Evolutionary conservation across 2,113 vertebrate species (phyloP), one percentile per base, ranked within the genome.

Genomic region (Herpailurus yagouaroundi): DNA sequence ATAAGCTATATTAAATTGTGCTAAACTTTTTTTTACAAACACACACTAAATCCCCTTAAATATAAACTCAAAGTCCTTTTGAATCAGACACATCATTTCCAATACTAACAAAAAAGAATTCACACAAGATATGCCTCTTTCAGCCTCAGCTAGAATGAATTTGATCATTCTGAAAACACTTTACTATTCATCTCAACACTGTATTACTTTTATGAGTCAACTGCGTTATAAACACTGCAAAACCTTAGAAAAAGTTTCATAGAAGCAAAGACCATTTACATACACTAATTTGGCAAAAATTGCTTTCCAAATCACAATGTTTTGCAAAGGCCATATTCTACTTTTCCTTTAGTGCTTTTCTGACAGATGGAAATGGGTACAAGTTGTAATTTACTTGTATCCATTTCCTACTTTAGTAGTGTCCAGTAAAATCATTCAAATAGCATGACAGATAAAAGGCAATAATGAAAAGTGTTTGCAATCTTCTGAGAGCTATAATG

Each of bases 381-480:
- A 98, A 95, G 88, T 95, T 98, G 95, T 97, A 98, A 99, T 98
- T 98, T 98, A 97, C 94, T 98, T 97, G 69, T 97, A 98, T 98
- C 98, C 91, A 97, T 98, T 98, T 98, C 97, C 80, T 97, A 94
- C 84, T 98, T 98, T 96, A 96, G 94, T 45, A 94, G 36, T 97
- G 98, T 98, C 99, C 98, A 97, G 96, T 95, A 98, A 98, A 98
- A 98, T 98, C 95, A 98, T 98, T 99, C 97, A 97, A 98, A 98
- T 55, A 98, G 94, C 94, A 76, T 94, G 97, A 98, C 94, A 99
- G 96, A 98, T 98, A 98, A 98, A 98, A 98, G 33, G 77, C 97
- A 98, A 98, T 98, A 98, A 98, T 92, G 94, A 98, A 98, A 99
- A 98, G 93, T 96, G 94, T 97, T 95, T 97, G 94, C 25, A 33